Conservation (phyloP, 2,797 vertebrate genomes). For the Bryconaethiops microstoma region DNA sequence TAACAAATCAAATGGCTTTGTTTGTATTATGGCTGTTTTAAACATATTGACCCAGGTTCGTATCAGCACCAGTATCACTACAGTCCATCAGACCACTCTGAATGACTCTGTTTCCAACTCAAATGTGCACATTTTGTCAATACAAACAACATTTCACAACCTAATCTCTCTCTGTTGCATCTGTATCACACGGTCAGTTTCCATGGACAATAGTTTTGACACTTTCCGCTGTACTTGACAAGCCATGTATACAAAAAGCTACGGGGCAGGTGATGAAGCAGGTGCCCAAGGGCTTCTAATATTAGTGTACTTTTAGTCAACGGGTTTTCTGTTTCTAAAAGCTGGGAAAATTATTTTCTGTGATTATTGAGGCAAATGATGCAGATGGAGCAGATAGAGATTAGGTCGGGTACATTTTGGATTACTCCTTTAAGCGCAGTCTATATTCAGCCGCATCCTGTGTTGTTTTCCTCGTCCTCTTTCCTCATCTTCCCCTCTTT, state of each 20-base stretch:
- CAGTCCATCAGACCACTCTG: too few species aligned
- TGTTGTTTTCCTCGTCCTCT: conserved; percentile 3
- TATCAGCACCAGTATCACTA: too few species aligned
- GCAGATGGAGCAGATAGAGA: neutral
- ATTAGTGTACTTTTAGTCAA: neutral
- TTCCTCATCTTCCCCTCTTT: conserved; percentile 9
- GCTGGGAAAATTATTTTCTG: neutral
- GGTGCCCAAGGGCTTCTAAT: neutral
- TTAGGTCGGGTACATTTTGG: neutral
- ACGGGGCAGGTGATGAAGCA: neutral
- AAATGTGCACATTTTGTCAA: too few species aligned
- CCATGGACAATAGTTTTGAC: neutral
- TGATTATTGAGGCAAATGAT: neutral
- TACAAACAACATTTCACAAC: too few species aligned
- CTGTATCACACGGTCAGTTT: neutral
- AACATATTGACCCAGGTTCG: too few species aligned
- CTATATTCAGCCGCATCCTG: neutral
- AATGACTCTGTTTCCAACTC: too few species aligned
- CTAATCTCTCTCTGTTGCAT: too few species aligned
- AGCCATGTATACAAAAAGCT: neutral
- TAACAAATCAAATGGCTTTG: too few species aligned
- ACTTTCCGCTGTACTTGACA: neutral
- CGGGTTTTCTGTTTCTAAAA: neutral
- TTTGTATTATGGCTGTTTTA: too few species aligned
- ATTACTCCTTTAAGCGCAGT: conserved; percentile 37